phyloP scores from a whole-genome alignment of 2,797 vertebrate species.

The Clarias pachynema region DNA sequence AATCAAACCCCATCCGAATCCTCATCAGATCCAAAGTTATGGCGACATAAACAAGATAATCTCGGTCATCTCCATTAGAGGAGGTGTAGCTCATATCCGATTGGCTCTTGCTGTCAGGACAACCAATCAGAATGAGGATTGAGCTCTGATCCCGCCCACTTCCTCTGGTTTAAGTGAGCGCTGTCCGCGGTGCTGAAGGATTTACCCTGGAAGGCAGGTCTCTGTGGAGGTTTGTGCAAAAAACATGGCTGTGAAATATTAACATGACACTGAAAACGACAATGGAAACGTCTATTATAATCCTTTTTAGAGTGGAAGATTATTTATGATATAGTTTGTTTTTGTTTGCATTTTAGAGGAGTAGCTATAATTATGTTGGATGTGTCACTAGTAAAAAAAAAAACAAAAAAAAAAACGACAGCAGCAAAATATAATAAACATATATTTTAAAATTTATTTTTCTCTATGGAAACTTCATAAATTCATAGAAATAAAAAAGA shows the following conservation, averaged over 20 bases:
- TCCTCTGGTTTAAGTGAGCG: neutral
- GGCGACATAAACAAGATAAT: conserved; percentile 78
- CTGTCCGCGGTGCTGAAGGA: conserved; percentile 9
- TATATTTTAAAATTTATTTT: neutral
- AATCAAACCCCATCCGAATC: neutral
- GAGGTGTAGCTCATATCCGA: neutral
- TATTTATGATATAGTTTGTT: neutral
- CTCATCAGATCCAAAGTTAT: conserved; percentile 48
- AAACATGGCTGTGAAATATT: neutral
- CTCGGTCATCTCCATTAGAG: conserved; percentile 62
- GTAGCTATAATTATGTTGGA: neutral
- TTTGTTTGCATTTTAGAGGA: neutral
- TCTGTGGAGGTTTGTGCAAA: too few relatives aligned
- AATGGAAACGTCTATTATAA: neutral
- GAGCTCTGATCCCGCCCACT: conserved; percentile 18
- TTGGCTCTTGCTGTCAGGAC: neutral
- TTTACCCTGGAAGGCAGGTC: neutral
- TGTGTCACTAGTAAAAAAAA: neutral
- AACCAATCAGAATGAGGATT: conserved; percentile 25
- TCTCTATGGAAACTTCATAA: neutral
- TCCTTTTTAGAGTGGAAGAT: neutral
- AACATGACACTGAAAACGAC: neutral
- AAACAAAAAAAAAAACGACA: neutral
- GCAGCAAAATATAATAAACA: neutral
- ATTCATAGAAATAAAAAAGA: neutral